Evolutionary conservation across 2,797 vertebrate genomes (phyloP), one percentile per base, ranked within the genome.

Genomic region (Serranus cabrilla): DNA sequence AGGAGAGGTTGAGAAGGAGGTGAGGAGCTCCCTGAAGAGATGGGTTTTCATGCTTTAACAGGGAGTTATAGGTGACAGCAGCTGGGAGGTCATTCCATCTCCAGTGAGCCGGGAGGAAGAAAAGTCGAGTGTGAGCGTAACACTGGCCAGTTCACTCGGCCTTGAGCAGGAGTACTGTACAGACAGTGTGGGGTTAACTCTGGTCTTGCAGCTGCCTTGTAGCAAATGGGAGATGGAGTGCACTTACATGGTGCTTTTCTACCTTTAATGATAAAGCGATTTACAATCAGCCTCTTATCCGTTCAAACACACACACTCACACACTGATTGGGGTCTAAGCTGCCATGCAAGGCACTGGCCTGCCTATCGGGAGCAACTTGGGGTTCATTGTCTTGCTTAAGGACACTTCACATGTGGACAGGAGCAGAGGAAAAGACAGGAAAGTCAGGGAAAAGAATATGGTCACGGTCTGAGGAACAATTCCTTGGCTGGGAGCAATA

Each of bases 11-110:
- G 34, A 71, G 45, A 55, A 59, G 42, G 39, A 79, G 62, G 50
- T 46, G 60, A 74, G 25, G 42, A 70, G 67, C 57, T 66, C 56
- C 31, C 76, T 56, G 70, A 59, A 76, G 55, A 76, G 42, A 78
- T 62, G 50, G 17, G 42, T 47, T 83, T 83, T 81, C 50, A 77
- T 68, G 61, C 58, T 65, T 4, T 63, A 81, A 69, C 46, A 45
- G 58, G 68, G 70, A 64, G 62, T 74, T 75, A 46, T 42, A 76
- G 54, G 51, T 61, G 55, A 45, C 51, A 72, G 47, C 21, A 61
- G 50, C 7, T 56, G 50, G 50, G 43, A 69, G 69, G 77, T 87
- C 34, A 71, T 51, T 71, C 49, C 52, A 25, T 70, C 61, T 70
- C 56, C 74, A 62, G 62, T 37, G 62, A 74, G 66, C 39, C 42